Conservation (phyloP, 2,888 invertebrate species). For the Amiota minor region DNA sequence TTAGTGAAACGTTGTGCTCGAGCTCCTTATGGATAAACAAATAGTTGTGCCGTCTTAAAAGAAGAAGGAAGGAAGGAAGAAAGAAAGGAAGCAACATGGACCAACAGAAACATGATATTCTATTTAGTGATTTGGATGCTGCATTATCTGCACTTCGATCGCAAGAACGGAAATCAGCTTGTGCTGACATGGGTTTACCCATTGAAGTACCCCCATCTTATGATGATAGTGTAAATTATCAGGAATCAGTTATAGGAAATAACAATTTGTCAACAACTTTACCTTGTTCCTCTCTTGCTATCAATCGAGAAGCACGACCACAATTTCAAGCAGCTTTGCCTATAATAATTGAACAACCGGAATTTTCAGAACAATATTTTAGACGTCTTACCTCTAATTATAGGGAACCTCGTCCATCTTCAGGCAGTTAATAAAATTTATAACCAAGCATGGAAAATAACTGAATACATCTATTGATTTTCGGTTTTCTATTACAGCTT, state of each 20-base stretch:
- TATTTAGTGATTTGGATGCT: conserved; percentile 40
- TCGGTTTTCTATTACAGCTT: conserved; percentile 8
- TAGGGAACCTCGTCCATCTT: too few relatives aligned
- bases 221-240: neutral
- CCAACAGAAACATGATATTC: conserved; percentile 49
- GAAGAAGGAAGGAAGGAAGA: conserved; percentile 27
- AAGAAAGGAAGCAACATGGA: conserved; percentile 31
- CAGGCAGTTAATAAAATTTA: too few relatives aligned
- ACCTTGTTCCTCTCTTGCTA: neutral
- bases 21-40: too few relatives aligned
- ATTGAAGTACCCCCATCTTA: neutral
- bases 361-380: conserved; percentile 49
- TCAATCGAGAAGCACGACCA: neutral
- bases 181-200: neutral
- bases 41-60: too few relatives aligned
- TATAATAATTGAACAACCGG: neutral
- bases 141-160: neutral
- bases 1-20: too few relatives aligned
- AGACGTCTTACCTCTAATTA: neutral
- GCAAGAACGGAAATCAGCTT: neutral
- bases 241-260: neutral
- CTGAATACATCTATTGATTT: neutral
- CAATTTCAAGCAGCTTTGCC: neutral
- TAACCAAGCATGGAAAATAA: conserved; percentile 14
- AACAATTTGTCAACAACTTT: neutral